Percentiles rank a stretch among this genome's conserved stretches.
Evolutionary conservation across 2,113 vertebrate species (phyloP).

Genomic region (Gymnocephalus cernua): DNA sequence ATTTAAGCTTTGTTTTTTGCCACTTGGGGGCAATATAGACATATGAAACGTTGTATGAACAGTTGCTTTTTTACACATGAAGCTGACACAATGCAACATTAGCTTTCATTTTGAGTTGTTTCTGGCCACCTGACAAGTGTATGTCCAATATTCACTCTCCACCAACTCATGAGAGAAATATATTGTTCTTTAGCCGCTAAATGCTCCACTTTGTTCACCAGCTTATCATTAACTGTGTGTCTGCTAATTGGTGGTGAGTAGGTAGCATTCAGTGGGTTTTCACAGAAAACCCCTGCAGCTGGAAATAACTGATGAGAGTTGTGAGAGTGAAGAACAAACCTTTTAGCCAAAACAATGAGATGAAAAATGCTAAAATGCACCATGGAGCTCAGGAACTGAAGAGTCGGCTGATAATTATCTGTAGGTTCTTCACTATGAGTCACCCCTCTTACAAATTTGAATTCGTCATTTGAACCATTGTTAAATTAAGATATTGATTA

Average conservation of each 20-base stretch:
- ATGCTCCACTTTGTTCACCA: neutral
- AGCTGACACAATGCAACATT: neutral
- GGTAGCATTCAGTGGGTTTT: neutral
- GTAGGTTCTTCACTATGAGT: neutral
- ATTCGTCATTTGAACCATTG: neutral
- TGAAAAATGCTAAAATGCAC: slow-evolving; percentile 7
- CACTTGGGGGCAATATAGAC: neutral
- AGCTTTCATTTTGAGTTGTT: too few species aligned
- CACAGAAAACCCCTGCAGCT: neutral
- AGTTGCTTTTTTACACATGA: neutral
- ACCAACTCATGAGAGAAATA: slow-evolving; percentile 5
- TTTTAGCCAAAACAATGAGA: slow-evolving; percentile 3
- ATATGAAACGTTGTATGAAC: neutral
- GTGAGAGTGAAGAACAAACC: too few species aligned
- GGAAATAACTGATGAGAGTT: neutral
- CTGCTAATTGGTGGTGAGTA: neutral
- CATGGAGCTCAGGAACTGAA: neutral
- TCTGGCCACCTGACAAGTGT: too few species aligned
- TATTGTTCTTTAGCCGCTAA: neutral
- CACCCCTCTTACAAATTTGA: neutral
- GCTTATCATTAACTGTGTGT: neutral
- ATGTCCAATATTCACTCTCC: neutral
- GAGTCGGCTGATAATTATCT: neutral
- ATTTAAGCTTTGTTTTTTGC: neutral
- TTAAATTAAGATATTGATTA: neutral